A percentile compares a stretch with the other conserved stretches of the same genome.
phyloP scores from a whole-genome alignment of 2,888 invertebrate genomes.

The Drosophila anceps region DNA sequence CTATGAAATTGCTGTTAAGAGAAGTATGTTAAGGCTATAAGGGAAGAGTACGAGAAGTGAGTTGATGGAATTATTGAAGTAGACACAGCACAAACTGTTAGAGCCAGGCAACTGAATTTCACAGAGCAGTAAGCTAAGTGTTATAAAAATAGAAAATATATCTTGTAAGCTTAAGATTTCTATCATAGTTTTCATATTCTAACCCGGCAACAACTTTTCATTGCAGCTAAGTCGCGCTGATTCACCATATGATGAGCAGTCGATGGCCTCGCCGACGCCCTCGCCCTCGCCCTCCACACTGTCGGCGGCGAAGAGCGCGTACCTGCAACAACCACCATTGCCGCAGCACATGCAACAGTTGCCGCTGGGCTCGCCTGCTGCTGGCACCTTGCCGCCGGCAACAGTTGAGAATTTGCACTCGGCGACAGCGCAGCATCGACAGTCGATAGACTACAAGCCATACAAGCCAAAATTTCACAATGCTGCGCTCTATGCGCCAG shows the following conservation, averaged over 20 bases:
- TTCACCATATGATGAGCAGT: slow-evolving; percentile 84
- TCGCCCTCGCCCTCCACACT: slow-evolving; percentile 75
- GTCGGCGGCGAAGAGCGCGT: slow-evolving; percentile 75
- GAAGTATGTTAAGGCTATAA: neutral
- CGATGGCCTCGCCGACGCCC: slow-evolving; percentile 65
- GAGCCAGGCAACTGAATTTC: neutral
- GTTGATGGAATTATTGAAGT: neutral
- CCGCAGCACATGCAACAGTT: slow-evolving; percentile 74
- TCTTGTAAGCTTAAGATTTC: neutral
- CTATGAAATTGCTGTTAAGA: no score
- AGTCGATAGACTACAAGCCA: slow-evolving; percentile 86
- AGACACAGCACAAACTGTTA: neutral
- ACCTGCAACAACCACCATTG: slow-evolving; percentile 69
- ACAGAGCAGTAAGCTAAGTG: no score
- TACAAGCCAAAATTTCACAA: slow-evolving; percentile 92
- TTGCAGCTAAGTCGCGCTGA: slow-evolving; percentile 83
- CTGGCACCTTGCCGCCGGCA: slow-evolving; percentile 79
- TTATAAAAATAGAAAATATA: neutral
- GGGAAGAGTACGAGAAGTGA: neutral
- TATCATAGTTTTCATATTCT: neutral
- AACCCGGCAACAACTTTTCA: neutral
- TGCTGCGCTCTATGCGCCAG: slow-evolving; percentile 86
- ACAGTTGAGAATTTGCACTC: slow-evolving; percentile 58
- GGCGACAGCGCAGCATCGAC: slow-evolving; percentile 76
- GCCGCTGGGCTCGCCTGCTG: slow-evolving; percentile 82